Conservation (phyloP, 2,888 invertebrate species). For the Hymenopus coronatus region DNA sequence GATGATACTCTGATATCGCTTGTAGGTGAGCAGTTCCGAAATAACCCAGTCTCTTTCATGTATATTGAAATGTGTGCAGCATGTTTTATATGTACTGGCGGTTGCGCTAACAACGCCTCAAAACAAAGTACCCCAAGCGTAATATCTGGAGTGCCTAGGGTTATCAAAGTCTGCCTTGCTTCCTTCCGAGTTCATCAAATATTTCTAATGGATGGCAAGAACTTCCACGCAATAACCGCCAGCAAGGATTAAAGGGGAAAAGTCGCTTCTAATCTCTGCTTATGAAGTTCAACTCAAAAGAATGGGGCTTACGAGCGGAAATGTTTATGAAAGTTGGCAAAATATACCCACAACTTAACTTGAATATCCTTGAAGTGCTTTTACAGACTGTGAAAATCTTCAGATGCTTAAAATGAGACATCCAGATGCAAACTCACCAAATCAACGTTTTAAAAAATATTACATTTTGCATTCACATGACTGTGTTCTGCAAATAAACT, state of each 20-base stretch:
- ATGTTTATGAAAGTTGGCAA: no score
- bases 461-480: no score
- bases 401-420: no score
- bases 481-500: no score
- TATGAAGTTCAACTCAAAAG: neutral
- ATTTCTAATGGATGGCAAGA: neutral
- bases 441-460: no score
- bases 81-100: neutral
- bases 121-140: neutral
- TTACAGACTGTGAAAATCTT: no score
- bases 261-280: neutral
- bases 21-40: neutral
- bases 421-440: no score
- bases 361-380: no score
- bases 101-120: neutral
- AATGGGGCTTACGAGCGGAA: neutral
- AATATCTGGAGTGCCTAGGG: neutral
- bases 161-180: neutral
- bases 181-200: neutral
- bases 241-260: neutral
- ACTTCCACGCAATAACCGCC: neutral
- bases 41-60: neutral
- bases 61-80: neutral
- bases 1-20: neutral
- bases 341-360: no score